Percentiles rank a stretch among this genome's conserved stretches.
Evolutionary conservation across 1,140 invertebrate genomes (phyloP).

Genomic region (Nephila pilipes): DNA sequence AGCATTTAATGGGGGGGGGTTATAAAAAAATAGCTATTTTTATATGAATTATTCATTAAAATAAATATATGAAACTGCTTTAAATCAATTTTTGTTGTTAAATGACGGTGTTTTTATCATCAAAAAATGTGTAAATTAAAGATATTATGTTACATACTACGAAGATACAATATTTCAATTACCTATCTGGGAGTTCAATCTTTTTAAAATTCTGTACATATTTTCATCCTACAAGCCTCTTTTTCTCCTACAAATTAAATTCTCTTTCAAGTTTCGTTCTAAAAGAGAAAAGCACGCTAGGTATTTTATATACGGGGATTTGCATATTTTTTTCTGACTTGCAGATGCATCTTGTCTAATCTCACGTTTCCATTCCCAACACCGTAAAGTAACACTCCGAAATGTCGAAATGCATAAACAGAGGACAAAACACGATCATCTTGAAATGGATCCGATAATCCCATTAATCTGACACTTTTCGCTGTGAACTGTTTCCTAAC

Average conservation of each 20-base stretch:
- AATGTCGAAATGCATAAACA: conserved; percentile 25
- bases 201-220: neutral
- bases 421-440: conserved; percentile 45
- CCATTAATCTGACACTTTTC: conserved; percentile 64
- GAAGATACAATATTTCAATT: neutral
- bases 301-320: neutral
- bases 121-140: no score
- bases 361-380: neutral
- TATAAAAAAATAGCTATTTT: no score
- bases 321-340: neutral
- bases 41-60: no score
- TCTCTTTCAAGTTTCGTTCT: neutral
- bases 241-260: neutral
- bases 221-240: neutral
- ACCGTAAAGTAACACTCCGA: neutral
- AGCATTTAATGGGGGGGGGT: no score
- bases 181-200: neutral
- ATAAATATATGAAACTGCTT: no score
- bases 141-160: no score
- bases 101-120: no score
- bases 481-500: neutral
- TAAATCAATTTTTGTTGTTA: no score
- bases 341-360: neutral
- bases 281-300: neutral
- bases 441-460: conserved; percentile 58